These are phyloP conservation scores for Metellina segmentata DNA, from an alignment of 2,888 invertebrate genomes.

Conservation along the genomic window DNA sequence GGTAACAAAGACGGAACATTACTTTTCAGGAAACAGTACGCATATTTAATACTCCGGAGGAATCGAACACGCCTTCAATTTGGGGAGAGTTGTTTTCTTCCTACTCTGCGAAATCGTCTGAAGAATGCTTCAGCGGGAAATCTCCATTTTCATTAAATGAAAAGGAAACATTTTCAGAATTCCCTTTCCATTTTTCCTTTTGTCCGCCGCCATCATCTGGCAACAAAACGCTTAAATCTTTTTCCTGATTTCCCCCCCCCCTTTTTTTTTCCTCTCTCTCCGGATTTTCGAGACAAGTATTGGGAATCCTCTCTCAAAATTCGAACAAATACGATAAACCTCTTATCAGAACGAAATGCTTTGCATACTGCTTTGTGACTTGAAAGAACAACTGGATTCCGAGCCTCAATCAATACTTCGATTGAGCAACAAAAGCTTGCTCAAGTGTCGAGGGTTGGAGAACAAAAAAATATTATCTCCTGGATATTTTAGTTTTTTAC, in stretches of 20 bases:
- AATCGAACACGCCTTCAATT: slow-evolving; percentile 7
- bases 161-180: slow-evolving; percentile 14
- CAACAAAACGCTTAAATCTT: slow-evolving; percentile 31
- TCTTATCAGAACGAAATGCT: slow-evolving; percentile 49
- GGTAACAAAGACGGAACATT: neutral
- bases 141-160: slow-evolving; percentile 51
- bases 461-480: neutral
- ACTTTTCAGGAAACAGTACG: neutral
- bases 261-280: neutral
- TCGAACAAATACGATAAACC: slow-evolving; percentile 47
- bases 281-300: slow-evolving; percentile 17
- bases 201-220: neutral
- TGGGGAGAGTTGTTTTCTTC: neutral
- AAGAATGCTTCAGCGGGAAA: slow-evolving; percentile 20
- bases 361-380: slow-evolving; percentile 37
- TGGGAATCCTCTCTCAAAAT: slow-evolving; percentile 20
- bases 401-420: slow-evolving; percentile 6
- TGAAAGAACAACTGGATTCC: slow-evolving; percentile 22
- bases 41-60: slow-evolving; percentile 5
- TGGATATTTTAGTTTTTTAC: neutral
- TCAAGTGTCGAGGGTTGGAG: neutral
- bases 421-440: slow-evolving; percentile 1
- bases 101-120: neutral
- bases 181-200: neutral
- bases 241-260: neutral